phyloP scores from a whole-genome alignment of 2,888 invertebrate species.

The Oxytorus armatus region DNA sequence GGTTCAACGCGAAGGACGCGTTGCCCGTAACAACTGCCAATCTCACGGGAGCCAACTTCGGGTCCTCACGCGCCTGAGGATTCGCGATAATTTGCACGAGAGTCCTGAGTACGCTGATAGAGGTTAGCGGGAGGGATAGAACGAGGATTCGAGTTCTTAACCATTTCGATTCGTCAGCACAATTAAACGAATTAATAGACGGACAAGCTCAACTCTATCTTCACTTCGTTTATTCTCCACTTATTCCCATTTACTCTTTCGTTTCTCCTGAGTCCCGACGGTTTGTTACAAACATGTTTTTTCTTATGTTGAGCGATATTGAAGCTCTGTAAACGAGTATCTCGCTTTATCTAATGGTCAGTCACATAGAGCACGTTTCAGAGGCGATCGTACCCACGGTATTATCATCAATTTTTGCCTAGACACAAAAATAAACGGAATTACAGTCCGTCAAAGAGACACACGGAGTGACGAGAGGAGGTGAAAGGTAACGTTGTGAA shows the following conservation, averaged over 20 bases:
- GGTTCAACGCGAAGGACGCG: conserved; percentile 53
- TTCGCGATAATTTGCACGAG: conserved; percentile 79
- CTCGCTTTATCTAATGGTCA: conserved; percentile 28
- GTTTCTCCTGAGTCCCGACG: conserved; percentile 1
- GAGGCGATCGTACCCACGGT: conserved; percentile 8
- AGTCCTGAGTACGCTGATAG: conserved; percentile 46
- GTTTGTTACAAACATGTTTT: not conserved
- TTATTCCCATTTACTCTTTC: conserved; percentile 33
- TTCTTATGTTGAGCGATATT: conserved; percentile 1
- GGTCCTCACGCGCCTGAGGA: conserved; percentile 71
- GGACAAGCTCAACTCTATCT: conserved; percentile 57
- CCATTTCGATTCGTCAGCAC: conserved; percentile 81
- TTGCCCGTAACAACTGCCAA: conserved; percentile 66
- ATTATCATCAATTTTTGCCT: conserved; percentile 10
- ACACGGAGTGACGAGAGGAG: conserved; percentile 29
- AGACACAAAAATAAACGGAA: conserved; percentile 58
- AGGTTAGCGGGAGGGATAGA: conserved; percentile 25
- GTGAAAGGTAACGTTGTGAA: conserved; percentile 20
- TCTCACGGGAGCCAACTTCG: conserved; percentile 52
- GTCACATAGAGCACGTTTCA: conserved; percentile 8
- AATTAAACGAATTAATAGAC: conserved; percentile 82
- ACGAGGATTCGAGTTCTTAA: conserved; percentile 74
- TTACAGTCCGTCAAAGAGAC: conserved; percentile 52
- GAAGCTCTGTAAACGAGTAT: not conserved
- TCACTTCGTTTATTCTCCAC: conserved; percentile 27